Percentiles rank a stretch among this genome's conserved stretches.
These are phyloP conservation scores for Acanthornis magna DNA, from an alignment of 2,797 vertebrate genomes.

Conservation along the genomic window DNA sequence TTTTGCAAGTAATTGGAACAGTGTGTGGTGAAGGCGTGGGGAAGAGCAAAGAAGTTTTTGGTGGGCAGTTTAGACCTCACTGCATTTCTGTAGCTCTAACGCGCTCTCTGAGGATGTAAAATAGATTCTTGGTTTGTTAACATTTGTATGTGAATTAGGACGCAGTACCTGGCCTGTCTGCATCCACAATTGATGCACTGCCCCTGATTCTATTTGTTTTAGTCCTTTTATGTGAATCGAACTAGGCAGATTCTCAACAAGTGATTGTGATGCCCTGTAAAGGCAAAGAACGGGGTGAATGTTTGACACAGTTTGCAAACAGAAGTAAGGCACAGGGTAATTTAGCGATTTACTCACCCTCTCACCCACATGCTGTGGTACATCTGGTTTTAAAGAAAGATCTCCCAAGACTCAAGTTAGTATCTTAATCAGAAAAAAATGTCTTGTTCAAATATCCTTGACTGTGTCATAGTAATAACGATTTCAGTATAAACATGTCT, in stretches of 20 bases:
- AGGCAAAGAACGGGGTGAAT: background rate
- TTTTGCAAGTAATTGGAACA: conserved; percentile 46
- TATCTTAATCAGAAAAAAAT: background rate
- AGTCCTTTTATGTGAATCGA: background rate
- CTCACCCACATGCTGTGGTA: conserved; percentile 12
- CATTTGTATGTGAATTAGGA: background rate
- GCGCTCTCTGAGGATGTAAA: background rate
- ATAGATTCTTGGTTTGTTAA: background rate
- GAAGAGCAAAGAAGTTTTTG: background rate
- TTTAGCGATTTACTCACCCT: background rate
- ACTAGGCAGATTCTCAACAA: background rate
- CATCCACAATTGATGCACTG: background rate
- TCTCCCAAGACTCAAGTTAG: background rate
- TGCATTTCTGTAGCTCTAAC: background rate
- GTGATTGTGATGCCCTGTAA: background rate
- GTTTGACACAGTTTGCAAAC: conserved; percentile 21
- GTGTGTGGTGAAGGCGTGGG: background rate
- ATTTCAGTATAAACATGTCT: background rate
- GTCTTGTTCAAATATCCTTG: background rate
- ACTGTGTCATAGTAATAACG: background rate
- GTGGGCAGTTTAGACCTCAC: background rate
- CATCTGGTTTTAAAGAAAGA: background rate
- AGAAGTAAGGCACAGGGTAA: conserved; percentile 37
- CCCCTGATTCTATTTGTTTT: background rate
- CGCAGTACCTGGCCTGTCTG: background rate